Evolutionary conservation across 1,140 invertebrate species (phyloP).

Genomic region (Scaptodrosophila lebanonensis): DNA sequence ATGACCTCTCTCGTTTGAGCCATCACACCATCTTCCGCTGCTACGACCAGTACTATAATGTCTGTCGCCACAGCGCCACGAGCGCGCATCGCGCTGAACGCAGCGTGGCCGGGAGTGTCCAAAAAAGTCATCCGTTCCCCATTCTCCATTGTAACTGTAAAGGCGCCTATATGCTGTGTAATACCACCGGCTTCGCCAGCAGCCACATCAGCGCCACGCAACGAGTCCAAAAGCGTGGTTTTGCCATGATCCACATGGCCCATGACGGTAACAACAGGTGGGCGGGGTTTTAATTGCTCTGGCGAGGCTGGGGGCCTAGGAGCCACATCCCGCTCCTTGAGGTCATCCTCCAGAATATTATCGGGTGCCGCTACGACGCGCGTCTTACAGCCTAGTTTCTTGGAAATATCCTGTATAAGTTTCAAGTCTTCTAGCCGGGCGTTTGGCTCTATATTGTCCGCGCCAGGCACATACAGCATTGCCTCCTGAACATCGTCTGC

Average conservation of each 20-base stretch:
- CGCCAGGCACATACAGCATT: conserved; percentile 82
- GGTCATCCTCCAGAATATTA: conserved; percentile 38
- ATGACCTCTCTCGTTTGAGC: conserved; percentile 94
- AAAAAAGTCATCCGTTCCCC: conserved; percentile 93
- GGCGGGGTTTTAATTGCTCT: conserved; percentile 82
- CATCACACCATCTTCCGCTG: conserved; percentile 99
- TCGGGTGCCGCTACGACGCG: conserved; percentile 79
- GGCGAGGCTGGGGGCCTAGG: conserved; percentile 82
- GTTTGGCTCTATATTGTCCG: conserved; percentile 77
- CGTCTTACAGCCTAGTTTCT: conserved; percentile 81
- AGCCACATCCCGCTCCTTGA: conserved; percentile 77
- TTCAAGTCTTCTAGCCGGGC: conserved; percentile 79
- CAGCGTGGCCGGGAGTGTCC: conserved; percentile 99
- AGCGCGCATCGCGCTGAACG: conserved; percentile 93
- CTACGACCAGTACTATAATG: conserved; percentile 97
- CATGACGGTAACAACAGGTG: conserved; percentile 98
- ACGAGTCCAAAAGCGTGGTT: conserved; percentile 95
- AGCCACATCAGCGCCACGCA: conserved; percentile 92
- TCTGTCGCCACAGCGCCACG: conserved; percentile 96
- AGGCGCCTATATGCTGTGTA: conserved; percentile 99
- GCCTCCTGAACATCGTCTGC: conserved; percentile 84
- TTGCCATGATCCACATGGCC: conserved; percentile 99
- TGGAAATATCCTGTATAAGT: conserved; percentile 82
- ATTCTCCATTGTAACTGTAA: conserved; percentile 86
- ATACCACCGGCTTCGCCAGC: conserved; percentile 98